A percentile compares a stretch with the other conserved stretches of the same genome.
phyloP scores from a whole-genome alignment of 2,797 vertebrate species.

The Callimico goeldii region DNA sequence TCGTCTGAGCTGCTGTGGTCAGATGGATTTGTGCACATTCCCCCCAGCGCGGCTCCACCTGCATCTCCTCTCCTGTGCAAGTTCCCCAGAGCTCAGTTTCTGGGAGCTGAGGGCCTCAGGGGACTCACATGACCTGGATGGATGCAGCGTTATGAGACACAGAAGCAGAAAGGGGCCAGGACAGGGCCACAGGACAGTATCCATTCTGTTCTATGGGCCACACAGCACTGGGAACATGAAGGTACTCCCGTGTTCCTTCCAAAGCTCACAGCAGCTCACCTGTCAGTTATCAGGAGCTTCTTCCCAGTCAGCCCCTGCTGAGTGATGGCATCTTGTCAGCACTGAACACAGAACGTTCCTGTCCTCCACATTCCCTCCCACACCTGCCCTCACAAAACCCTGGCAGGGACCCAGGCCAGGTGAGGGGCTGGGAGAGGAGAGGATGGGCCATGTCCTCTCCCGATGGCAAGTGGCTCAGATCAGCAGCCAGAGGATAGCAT shows the following conservation, averaged over 20 bases:
- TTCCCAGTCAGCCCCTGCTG: constrained; percentile 20
- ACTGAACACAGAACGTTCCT: not conserved
- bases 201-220: not conserved
- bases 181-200: not conserved
- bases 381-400: not conserved
- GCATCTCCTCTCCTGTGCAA: not conserved
- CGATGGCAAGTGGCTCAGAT: not conserved
- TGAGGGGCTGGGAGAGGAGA: not conserved
- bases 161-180: not conserved
- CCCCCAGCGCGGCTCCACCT: accelerated
- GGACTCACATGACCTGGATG: accelerated
- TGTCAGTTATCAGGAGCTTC: not conserved
- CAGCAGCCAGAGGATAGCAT: not conserved
- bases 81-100: not conserved
- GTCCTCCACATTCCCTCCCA: not conserved
- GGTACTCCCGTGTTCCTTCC: not conserved
- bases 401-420: constrained; percentile 21
- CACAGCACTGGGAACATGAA: not conserved
- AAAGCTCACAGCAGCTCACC: not conserved
- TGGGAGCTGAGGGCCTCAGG: not conserved
- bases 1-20: not conserved
- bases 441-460: not conserved
- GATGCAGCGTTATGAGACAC: not conserved
- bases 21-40: not conserved
- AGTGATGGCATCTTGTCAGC: not conserved